These are phyloP conservation scores for Nerophis ophidion DNA, from an alignment of 2,113 vertebrate genomes.

Conservation along the genomic window DNA sequence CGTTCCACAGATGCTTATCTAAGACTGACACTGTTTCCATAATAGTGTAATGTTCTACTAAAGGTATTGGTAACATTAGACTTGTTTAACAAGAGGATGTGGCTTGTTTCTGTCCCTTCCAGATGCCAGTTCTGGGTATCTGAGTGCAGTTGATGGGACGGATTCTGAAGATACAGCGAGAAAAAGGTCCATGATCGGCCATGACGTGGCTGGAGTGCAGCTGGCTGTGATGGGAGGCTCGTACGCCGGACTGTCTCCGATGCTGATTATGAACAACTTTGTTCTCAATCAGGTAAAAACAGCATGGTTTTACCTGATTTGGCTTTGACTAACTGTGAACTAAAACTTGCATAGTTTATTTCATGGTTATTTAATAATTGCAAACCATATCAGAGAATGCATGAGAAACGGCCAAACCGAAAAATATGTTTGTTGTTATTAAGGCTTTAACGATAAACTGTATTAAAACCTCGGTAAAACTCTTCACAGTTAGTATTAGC, in stretches of 20 bases:
- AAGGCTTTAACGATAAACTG: too few relatives aligned
- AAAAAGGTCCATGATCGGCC: constrained; percentile 49
- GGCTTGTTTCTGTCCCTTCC: constrained; percentile 19
- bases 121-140: constrained; percentile 85
- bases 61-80: constrained; percentile 1
- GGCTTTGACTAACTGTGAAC: too few relatives aligned
- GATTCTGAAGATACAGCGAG: constrained; percentile 76
- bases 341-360: too few relatives aligned
- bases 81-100: constrained; percentile 11
- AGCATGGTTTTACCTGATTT: background rate
- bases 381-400: too few relatives aligned
- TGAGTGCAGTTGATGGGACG: constrained; percentile 79
- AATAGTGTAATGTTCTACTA: constrained; percentile 3
- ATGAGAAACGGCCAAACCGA: too few relatives aligned
- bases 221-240: constrained; percentile 64
- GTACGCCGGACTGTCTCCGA: constrained; percentile 72
- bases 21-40: constrained; percentile 27
- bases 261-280: constrained; percentile 89
- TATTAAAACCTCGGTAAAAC: too few relatives aligned
- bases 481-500: too few relatives aligned
- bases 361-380: too few relatives aligned
- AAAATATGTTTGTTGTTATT: too few relatives aligned
- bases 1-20: constrained; percentile 17
- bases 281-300: constrained; percentile 80
- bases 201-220: constrained; percentile 47